Percentiles rank a stretch among this genome's conserved stretches.
These are phyloP conservation scores for Drosophila bocki DNA, from an alignment of 1,140 invertebrate genomes.

Conservation along the genomic window DNA sequence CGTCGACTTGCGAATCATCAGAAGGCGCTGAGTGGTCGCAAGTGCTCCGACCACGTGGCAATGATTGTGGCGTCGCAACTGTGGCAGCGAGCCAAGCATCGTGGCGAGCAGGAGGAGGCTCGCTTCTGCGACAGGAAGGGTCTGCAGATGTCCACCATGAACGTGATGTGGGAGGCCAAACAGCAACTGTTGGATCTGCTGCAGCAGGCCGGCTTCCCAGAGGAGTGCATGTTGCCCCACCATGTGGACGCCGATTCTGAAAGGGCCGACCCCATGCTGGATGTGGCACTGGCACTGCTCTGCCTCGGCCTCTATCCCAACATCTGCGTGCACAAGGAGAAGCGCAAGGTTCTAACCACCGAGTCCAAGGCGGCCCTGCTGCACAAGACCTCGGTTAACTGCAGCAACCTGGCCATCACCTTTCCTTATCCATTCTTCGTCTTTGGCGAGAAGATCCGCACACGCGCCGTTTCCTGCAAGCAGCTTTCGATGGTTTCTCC, in stretches of 20 bases:
- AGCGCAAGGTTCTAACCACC: conserved; percentile 97
- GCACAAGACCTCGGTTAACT: conserved; percentile 99
- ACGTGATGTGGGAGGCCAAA: conserved; percentile 96
- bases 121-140: conserved; percentile 96
- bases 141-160: conserved; percentile 93
- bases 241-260: conserved; percentile 92
- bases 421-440: conserved; percentile 98
- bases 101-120: conserved; percentile 92
- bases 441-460: conserved; percentile 99
- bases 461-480: conserved; percentile 98
- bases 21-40: conserved; percentile 92
- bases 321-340: conserved; percentile 97
- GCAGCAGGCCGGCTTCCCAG: conserved; percentile 93
- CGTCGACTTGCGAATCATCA: conserved; percentile 91
- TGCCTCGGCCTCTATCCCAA: conserved; percentile 98
- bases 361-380: conserved; percentile 97
- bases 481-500: conserved; percentile 99
- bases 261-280: conserved; percentile 92
- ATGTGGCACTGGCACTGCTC: conserved; percentile 94
- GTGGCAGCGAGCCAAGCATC: conserved; percentile 92
- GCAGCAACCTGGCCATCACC: conserved; percentile 92
- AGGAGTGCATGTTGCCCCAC: conserved; percentile 91
- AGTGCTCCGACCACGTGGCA: conserved; percentile 97
- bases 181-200: conserved; percentile 94
- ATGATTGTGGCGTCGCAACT: conserved; percentile 95